Conservation (phyloP, 2,797 vertebrate species). For the Galago senegalensis region DNA sequence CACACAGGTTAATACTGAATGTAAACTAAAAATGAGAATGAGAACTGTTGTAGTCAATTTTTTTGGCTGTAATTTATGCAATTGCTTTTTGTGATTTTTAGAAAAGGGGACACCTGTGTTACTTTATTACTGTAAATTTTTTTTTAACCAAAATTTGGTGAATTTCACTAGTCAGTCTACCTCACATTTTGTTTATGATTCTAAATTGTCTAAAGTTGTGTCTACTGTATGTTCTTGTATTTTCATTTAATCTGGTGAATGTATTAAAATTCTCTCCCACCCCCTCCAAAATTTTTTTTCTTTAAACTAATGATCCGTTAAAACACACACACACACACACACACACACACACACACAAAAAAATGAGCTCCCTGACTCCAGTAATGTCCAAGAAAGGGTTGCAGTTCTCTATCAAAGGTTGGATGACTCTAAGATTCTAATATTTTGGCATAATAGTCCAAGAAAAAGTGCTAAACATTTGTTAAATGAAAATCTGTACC, state of each 20-base stretch:
- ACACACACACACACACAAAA: not conserved
- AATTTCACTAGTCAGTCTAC: conserved; percentile 96
- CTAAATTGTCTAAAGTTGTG: conserved; percentile 91
- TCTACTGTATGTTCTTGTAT: conserved; percentile 92
- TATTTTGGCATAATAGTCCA: not conserved
- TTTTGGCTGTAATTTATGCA: conserved; percentile 94
- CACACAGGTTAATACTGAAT: conserved; percentile 90
- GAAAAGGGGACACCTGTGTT: conserved; percentile 89
- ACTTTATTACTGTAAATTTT: conserved; percentile 90
- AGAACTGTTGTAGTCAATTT: conserved; percentile 85
- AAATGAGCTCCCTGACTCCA: conserved; percentile 7
- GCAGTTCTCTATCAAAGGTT: not conserved
- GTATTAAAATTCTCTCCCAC: conserved; percentile 91
- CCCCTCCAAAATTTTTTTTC: conserved; percentile 41
- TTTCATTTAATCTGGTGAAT: conserved; percentile 94
- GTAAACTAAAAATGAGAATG: conserved; percentile 88
- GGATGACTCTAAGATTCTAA: not conserved
- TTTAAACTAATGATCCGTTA: not conserved
- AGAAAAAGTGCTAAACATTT: conserved; percentile 14
- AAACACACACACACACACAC: not conserved
- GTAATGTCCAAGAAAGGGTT: not conserved
- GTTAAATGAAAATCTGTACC: not conserved
- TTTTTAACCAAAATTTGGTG: conserved; percentile 92
- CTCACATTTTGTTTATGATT: conserved; percentile 94
- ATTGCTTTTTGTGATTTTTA: conserved; percentile 95